These are phyloP conservation scores for Nematostella vectensis DNA, from an alignment of 92 coral and sea anemone genomes.

Conservation along the genomic window DNA sequence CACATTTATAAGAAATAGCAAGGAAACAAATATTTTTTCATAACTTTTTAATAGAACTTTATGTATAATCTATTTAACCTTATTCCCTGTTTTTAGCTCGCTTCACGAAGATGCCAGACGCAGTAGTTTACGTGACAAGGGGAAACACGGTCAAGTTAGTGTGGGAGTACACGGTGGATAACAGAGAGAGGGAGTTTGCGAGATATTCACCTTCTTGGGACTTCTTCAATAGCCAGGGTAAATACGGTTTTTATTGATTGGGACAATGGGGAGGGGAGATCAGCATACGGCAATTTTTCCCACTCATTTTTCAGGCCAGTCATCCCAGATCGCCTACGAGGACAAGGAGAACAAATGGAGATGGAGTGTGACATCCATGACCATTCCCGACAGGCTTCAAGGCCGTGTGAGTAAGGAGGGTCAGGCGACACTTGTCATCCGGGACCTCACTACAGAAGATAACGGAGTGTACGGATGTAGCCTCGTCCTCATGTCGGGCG, in stretches of 20 bases:
- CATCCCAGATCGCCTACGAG: slow-evolving; percentile 11
- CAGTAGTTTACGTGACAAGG: not conserved
- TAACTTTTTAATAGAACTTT: no score
- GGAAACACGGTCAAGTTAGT: slow-evolving; percentile 8
- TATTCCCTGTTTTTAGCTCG: no score
- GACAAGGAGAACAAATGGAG: slow-evolving; percentile 10
- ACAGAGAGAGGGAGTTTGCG: slow-evolving; percentile 4
- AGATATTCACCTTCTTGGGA: slow-evolving; percentile 18
- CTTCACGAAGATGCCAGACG: no score
- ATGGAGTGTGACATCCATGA: slow-evolving; percentile 6
- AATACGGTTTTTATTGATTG: no score
- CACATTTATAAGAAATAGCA: no score
- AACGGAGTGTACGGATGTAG: slow-evolving; percentile 14
- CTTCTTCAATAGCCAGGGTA: not conserved
- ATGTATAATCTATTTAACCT: no score
- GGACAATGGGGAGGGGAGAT: no score
- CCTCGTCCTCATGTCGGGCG: slow-evolving; percentile 7
- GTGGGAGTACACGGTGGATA: slow-evolving; percentile 12
- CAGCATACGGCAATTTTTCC: no score
- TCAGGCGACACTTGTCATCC: slow-evolving; percentile 13
- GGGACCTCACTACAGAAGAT: slow-evolving; percentile 2
- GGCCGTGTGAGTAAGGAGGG: slow-evolving; percentile 12
- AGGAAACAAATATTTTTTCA: no score
- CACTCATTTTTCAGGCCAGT: no score
- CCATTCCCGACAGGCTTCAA: not conserved